These are phyloP conservation scores for Opisthograptis luteolata DNA, from an alignment of 2,888 invertebrate species.

Conservation along the genomic window DNA sequence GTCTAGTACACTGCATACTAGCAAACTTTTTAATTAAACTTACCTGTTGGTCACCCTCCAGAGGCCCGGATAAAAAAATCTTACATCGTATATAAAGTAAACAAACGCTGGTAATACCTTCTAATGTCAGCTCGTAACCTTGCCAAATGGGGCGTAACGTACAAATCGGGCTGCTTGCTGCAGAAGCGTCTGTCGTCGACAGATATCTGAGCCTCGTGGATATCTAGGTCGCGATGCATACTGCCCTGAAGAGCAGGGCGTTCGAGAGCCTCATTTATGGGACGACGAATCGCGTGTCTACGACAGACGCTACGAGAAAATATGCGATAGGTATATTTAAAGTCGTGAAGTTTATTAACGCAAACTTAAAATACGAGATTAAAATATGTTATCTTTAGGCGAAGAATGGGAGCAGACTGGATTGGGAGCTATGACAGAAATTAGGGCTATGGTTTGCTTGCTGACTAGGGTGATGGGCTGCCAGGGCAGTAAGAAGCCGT, in stretches of 20 bases:
- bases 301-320: slow-evolving; percentile 8
- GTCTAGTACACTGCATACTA: too few species aligned
- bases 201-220: slow-evolving; percentile 50
- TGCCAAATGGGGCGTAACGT: slow-evolving; percentile 54
- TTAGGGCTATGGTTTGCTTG: too few species aligned
- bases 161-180: slow-evolving; percentile 53
- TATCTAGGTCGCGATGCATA: slow-evolving; percentile 61
- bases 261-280: slow-evolving; percentile 42
- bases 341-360: neutral
- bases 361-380: too few species aligned
- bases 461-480: too few species aligned
- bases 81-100: too few species aligned
- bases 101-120: neutral
- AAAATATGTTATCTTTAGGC: too few species aligned
- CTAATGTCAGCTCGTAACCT: slow-evolving; percentile 7
- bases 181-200: slow-evolving; percentile 54
- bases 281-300: slow-evolving; percentile 23
- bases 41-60: too few species aligned
- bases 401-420: too few species aligned
- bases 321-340: neutral
- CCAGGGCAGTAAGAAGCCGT: too few species aligned
- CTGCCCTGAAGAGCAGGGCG: slow-evolving; percentile 49
- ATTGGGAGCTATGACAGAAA: too few species aligned
- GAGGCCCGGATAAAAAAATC: too few species aligned
- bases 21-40: too few species aligned